Percentiles rank a stretch among this genome's conserved stretches.
Conservation (phyloP, 23 tunicate genomes). For the Halocynthia aurantium region DNA sequence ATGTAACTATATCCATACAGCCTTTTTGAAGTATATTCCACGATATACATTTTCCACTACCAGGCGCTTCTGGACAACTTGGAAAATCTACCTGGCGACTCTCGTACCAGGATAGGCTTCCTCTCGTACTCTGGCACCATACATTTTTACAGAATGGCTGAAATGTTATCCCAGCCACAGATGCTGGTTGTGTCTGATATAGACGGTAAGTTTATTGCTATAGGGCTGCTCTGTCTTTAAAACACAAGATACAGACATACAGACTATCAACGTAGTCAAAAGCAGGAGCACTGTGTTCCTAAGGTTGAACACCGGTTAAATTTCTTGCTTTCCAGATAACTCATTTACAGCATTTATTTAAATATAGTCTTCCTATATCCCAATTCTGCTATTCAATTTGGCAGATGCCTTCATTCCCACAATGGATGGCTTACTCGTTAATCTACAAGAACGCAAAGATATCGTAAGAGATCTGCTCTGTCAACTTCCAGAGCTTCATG, state of each 20-base stretch:
- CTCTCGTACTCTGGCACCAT: constrained; percentile 80
- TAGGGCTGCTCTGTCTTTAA: not conserved
- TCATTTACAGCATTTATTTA: too few species aligned
- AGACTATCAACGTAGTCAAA: too few species aligned
- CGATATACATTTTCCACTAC: constrained; percentile 3
- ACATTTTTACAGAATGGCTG: constrained; percentile 83
- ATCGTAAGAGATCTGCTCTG: constrained; percentile 70
- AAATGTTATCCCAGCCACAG: constrained; percentile 88
- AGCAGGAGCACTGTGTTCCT: too few species aligned
- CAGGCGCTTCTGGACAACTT: constrained; percentile 72
- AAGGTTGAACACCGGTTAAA: too few species aligned
- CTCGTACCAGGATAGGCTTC: constrained; percentile 85
- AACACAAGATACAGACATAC: not conserved
- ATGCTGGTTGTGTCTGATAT: constrained; percentile 96
- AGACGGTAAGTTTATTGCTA: constrained; percentile 58
- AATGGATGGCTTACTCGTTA: constrained; percentile 78
- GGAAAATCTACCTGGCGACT: constrained; percentile 85
- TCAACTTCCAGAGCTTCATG: constrained; percentile 74
- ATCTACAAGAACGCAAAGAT: constrained; percentile 56
- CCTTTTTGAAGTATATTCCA: constrained; percentile 1
- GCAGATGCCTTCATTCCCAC: constrained; percentile 82
- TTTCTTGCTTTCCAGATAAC: too few species aligned
- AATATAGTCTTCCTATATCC: too few species aligned
- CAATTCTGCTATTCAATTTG: too few species aligned
- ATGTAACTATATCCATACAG: constrained; percentile 13